Conservation (phyloP, 2,888 invertebrate species). For the Andrena fulva region DNA sequence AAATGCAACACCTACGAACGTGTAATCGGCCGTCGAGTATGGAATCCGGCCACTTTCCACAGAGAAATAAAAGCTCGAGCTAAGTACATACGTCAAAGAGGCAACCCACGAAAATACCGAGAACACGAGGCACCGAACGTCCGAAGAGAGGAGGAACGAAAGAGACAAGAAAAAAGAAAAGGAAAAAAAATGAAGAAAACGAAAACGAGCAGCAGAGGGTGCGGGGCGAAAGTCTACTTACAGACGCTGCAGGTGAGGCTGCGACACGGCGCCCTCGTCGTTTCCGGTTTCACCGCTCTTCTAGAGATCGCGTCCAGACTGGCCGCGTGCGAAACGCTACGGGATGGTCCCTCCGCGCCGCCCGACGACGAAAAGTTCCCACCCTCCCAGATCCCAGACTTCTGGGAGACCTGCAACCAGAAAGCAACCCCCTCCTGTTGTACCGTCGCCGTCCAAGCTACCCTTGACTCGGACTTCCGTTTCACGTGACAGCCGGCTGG, state of each 20-base stretch:
- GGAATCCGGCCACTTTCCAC: slow-evolving; percentile 49
- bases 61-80: slow-evolving; percentile 64
- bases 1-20: slow-evolving; percentile 46
- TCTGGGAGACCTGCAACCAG: slow-evolving; percentile 81
- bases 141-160: not conserved
- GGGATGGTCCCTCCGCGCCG: slow-evolving; percentile 81
- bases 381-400: slow-evolving; percentile 83
- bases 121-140: slow-evolving; percentile 1
- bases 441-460: slow-evolving; percentile 20
- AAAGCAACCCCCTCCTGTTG: not conserved
- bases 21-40: slow-evolving; percentile 16
- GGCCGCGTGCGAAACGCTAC: slow-evolving; percentile 86
- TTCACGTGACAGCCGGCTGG: slow-evolving; percentile 56
- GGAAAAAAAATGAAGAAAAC: slow-evolving; percentile 2
- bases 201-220: slow-evolving; percentile 25
- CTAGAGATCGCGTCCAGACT: slow-evolving; percentile 87
- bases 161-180: not conserved
- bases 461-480: slow-evolving; percentile 57
- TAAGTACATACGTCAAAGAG: slow-evolving; percentile 41
- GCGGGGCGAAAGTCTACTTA: slow-evolving; percentile 82
- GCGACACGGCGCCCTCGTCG: slow-evolving; percentile 83
- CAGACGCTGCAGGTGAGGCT: slow-evolving; percentile 87
- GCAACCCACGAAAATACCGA: slow-evolving; percentile 56
- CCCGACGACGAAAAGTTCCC: slow-evolving; percentile 79
- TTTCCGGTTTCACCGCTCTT: slow-evolving; percentile 81